Conservation (phyloP, 2,797 vertebrate species). For the Potorous gilbertii region DNA sequence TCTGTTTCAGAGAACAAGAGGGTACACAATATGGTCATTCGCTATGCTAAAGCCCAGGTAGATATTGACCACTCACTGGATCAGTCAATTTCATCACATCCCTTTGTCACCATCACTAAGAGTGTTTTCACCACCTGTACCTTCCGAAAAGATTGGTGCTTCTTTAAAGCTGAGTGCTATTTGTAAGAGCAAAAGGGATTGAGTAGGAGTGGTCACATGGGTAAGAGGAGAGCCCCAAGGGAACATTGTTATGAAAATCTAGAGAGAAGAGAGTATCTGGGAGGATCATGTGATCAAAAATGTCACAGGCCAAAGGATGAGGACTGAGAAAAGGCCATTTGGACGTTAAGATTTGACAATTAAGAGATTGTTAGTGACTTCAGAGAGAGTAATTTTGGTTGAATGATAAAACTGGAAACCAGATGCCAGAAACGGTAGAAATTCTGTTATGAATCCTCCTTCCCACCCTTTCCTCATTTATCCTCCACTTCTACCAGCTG, state of each 20-base stretch:
- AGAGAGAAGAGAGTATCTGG: background rate
- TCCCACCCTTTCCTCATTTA: background rate
- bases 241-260: background rate
- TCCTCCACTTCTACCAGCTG: background rate
- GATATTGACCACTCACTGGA: background rate
- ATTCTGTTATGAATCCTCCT: background rate
- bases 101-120: background rate
- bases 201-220: no score
- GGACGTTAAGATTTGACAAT: background rate
- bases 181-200: background rate
- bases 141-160: slow-evolving; percentile 25
- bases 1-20: slow-evolving; percentile 81
- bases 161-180: slow-evolving; percentile 32
- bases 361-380: background rate
- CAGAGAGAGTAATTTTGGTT: background rate
- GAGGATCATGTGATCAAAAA: background rate
- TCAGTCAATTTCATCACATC: slow-evolving; percentile 40
- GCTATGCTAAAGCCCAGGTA: background rate
- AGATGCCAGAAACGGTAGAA: background rate
- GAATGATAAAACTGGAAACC: background rate
- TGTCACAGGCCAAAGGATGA: background rate
- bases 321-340: background rate
- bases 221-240: background rate
- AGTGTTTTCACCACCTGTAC: background rate
- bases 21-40: background rate